These are phyloP conservation scores for Dolichotis patagonum DNA, from an alignment of 2,113 vertebrate genomes.

Conservation along the genomic window DNA sequence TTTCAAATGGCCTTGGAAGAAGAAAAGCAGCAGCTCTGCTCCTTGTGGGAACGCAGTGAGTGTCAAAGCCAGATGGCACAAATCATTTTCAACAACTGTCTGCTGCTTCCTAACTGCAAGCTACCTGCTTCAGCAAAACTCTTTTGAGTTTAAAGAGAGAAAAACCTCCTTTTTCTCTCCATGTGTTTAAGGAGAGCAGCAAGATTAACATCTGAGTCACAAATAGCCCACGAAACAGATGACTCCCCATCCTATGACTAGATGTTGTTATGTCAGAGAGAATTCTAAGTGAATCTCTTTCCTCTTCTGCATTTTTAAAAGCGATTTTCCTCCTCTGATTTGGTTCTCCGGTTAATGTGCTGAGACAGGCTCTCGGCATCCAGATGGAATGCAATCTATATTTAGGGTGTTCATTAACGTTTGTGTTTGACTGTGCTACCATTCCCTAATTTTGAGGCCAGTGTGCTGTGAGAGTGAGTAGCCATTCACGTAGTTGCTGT, in stretches of 20 bases:
- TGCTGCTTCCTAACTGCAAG: background rate
- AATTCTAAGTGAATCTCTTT: conserved; percentile 56
- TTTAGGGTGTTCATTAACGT: conserved; percentile 62
- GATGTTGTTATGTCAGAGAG: conserved; percentile 52
- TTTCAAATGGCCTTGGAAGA: conserved; percentile 32
- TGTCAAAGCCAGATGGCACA: background rate
- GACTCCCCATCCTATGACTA: conserved; percentile 33
- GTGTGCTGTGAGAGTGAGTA: background rate
- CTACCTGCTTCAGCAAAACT: conserved; percentile 24
- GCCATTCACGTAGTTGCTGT: background rate
- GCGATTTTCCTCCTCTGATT: conserved; percentile 28
- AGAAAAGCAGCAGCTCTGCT: background rate
- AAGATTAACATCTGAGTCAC: conserved; percentile 41
- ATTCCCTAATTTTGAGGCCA: conserved; percentile 47
- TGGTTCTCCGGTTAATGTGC: conserved; percentile 54
- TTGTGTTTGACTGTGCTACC: conserved; percentile 28
- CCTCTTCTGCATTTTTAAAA: conserved; percentile 62
- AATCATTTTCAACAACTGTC: conserved; percentile 50
- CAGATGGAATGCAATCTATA: conserved; percentile 60
- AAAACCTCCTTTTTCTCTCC: background rate
- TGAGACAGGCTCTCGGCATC: conserved; percentile 61
- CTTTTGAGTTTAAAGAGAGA: conserved; percentile 20
- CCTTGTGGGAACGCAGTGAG: background rate
- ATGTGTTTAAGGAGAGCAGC: conserved; percentile 13
- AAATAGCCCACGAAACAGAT: conserved; percentile 55